Evolutionary conservation across 2,888 invertebrate species (phyloP).

Genomic region (Electrophaes corylata): DNA sequence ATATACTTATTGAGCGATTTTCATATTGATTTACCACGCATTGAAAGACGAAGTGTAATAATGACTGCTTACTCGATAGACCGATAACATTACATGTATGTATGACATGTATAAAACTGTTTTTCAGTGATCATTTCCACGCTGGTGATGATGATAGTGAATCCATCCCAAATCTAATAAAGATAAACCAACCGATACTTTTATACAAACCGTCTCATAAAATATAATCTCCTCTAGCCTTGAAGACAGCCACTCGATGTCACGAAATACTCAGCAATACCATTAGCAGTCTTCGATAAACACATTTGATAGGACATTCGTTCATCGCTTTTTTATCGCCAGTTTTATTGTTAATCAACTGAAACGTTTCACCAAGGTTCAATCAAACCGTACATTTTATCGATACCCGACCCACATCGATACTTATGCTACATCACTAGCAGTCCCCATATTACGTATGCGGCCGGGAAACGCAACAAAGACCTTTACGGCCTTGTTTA

Average conservation of each 20-base stretch:
- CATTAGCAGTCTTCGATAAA: conserved; percentile 33
- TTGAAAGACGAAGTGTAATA: no score
- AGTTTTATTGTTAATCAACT: conserved; percentile 42
- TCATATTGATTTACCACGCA: no score
- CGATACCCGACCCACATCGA: conserved; percentile 35
- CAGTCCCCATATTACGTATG: conserved; percentile 52
- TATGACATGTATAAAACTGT: no score
- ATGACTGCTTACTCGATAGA: no score
- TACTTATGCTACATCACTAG: conserved; percentile 46
- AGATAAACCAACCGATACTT: conserved; percentile 13
- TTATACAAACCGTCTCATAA: conserved; percentile 15
- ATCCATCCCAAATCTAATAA: background rate
- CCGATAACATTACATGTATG: no score
- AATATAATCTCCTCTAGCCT: conserved; percentile 18
- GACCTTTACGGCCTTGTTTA: conserved; percentile 63
- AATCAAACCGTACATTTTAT: conserved; percentile 39
- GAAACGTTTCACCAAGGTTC: conserved; percentile 33
- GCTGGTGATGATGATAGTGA: background rate
- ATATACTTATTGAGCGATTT: background rate
- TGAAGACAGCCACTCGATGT: conserved; percentile 20
- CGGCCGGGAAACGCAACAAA: conserved; percentile 55
- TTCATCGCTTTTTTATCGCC: conserved; percentile 32
- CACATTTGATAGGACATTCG: conserved; percentile 34
- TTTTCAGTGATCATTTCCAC: background rate
- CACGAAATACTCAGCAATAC: conserved; percentile 31